These are phyloP conservation scores for Drosophila affinis DNA, from an alignment of 2,888 invertebrate genomes.

Conservation along the genomic window DNA sequence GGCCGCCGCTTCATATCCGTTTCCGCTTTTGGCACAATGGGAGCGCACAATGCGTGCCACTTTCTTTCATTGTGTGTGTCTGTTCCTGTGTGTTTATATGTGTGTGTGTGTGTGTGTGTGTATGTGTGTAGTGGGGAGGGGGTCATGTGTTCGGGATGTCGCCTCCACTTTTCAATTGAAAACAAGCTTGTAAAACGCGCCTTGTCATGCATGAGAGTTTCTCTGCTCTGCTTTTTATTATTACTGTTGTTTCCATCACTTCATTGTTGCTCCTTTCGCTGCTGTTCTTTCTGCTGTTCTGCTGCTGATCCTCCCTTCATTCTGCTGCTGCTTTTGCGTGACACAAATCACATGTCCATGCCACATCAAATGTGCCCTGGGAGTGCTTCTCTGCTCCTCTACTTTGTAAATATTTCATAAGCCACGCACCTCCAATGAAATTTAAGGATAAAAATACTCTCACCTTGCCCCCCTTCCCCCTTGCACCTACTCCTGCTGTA, in stretches of 20 bases:
- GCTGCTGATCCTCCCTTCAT: slow-evolving; percentile 25
- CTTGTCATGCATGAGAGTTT: slow-evolving; percentile 69
- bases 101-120: slow-evolving; percentile 9
- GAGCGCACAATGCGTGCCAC: slow-evolving; percentile 45
- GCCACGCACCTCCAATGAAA: slow-evolving; percentile 47
- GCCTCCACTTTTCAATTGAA: slow-evolving; percentile 68
- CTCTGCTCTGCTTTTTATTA: slow-evolving; percentile 62
- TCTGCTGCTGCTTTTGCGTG: slow-evolving; percentile 51
- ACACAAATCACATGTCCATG: slow-evolving; percentile 66
- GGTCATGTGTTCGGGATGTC: slow-evolving; percentile 11
- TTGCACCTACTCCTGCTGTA: not conserved
- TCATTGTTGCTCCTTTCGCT: slow-evolving; percentile 47
- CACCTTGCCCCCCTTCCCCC: not conserved
- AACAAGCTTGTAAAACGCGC: slow-evolving; percentile 73
- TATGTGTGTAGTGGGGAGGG: not conserved
- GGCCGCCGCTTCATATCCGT: slow-evolving; percentile 73
- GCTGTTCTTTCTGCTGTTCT: slow-evolving; percentile 4
- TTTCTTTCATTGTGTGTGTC: slow-evolving; percentile 16
- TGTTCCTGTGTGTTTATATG: not conserved
- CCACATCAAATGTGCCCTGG: not conserved
- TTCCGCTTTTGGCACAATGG: slow-evolving; percentile 73
- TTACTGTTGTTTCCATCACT: slow-evolving; percentile 62
- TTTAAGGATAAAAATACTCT: slow-evolving; percentile 29
- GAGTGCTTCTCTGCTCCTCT: slow-evolving; percentile 30
- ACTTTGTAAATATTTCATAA: slow-evolving; percentile 68